These are phyloP conservation scores for Furcula furcula DNA, from an alignment of 2,888 invertebrate species.

Conservation along the genomic window DNA sequence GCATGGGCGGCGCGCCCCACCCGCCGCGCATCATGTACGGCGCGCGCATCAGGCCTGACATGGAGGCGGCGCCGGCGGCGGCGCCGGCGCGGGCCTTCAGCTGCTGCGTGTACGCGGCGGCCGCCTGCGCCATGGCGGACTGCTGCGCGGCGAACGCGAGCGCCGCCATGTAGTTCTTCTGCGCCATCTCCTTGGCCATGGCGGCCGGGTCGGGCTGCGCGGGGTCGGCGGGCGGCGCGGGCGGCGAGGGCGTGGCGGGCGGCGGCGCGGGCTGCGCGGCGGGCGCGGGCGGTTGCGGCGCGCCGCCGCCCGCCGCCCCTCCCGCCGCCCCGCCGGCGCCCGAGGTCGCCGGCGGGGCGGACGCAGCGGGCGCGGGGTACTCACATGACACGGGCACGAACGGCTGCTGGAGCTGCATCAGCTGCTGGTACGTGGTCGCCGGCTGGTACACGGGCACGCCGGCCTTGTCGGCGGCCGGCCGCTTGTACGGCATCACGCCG, in stretches of 20 bases:
- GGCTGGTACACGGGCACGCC: conserved; percentile 98
- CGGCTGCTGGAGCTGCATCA: conserved; percentile 97
- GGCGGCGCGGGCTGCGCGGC: conserved; percentile 47
- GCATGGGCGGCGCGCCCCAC: conserved; percentile 75
- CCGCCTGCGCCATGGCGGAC: conserved; percentile 72
- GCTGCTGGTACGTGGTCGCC: conserved; percentile 95
- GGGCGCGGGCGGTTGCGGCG: conserved; percentile 59
- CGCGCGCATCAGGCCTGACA: conserved; percentile 68
- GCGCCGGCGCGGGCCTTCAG: conserved; percentile 88
- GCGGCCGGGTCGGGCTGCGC: conserved; percentile 50
- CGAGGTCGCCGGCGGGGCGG: conserved; percentile 84
- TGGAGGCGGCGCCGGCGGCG: no score
- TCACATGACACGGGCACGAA: conserved; percentile 99
- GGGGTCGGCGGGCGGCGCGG: conserved; percentile 36
- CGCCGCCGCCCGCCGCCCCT: conserved; percentile 84
- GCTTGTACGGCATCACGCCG: conserved; percentile 97
- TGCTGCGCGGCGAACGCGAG: conserved; percentile 75
- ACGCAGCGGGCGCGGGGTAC: conserved; percentile 90
- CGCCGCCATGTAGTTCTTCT: conserved; percentile 90
- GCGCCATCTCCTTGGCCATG: conserved; percentile 91
- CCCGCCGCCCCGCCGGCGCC: conserved; percentile 57
- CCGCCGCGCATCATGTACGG: conserved; percentile 70
- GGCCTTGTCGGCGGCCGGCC: conserved; percentile 97
- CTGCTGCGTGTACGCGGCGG: conserved; percentile 71
- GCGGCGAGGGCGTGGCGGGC: conserved; percentile 64